A percentile compares a stretch with the other conserved stretches of the same genome.
These are phyloP conservation scores for Urophycis tenuis DNA, from an alignment of 2,797 vertebrate genomes.

Conservation along the genomic window DNA sequence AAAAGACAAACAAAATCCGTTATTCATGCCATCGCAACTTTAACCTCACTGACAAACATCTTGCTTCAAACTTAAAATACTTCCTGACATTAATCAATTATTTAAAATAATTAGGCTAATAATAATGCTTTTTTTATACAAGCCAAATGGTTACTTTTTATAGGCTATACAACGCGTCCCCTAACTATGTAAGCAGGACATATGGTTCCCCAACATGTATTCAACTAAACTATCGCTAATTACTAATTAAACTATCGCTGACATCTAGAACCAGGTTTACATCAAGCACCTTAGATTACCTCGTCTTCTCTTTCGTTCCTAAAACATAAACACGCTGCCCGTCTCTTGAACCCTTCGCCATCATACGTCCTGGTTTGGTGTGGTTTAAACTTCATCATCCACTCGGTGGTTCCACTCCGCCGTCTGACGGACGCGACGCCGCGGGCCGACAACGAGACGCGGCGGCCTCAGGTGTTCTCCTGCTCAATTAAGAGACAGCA, in stretches of 20 bases:
- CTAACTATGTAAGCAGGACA: neutral
- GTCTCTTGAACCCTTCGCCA: slow-evolving; percentile 89
- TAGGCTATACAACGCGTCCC: neutral
- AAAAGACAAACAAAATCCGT: neutral
- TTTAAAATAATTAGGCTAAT: too few species aligned
- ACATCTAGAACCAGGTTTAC: too few species aligned
- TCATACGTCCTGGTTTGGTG: slow-evolving; percentile 96
- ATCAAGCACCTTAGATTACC: slow-evolving; percentile 63
- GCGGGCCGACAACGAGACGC: slow-evolving; percentile 3
- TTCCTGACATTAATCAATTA: neutral
- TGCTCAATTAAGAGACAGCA: neutral
- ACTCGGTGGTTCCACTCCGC: neutral
- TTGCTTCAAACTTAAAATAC: neutral
- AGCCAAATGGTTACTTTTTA: neutral
- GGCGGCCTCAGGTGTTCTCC: neutral
- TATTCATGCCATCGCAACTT: neutral
- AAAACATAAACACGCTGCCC: slow-evolving; percentile 90
- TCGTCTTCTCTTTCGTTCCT: slow-evolving; percentile 86
- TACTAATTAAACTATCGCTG: too few species aligned
- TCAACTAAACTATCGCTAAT: too few species aligned
- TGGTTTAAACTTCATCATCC: slow-evolving; percentile 95
- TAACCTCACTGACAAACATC: neutral
- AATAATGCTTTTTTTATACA: neutral
- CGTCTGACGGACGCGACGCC: neutral
- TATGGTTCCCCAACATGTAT: too few species aligned